Evolutionary conservation across 2,113 vertebrate genomes (phyloP).

Genomic region (Bos indicus): DNA sequence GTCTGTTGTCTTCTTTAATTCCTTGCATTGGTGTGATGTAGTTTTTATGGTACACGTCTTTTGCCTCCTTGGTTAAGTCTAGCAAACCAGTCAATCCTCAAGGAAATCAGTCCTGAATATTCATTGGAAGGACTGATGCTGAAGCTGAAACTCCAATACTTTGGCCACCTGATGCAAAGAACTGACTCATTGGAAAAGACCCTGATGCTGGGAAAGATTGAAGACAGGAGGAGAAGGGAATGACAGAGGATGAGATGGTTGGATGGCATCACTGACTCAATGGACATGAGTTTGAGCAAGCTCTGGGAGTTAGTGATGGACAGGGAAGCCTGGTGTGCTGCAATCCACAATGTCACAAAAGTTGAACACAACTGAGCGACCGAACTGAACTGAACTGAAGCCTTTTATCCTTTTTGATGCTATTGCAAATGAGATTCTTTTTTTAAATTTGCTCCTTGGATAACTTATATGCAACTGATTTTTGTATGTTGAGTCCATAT

Average conservation of each 20-base stretch:
- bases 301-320: neutral
- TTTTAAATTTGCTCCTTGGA: neutral
- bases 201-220: neutral
- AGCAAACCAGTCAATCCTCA: neutral
- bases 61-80: neutral
- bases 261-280: neutral
- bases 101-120: neutral
- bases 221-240: neutral
- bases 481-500: neutral
- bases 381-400: neutral
- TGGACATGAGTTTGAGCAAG: neutral
- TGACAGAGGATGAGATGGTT: neutral
- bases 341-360: neutral
- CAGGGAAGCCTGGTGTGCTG: neutral
- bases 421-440: neutral
- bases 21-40: neutral
- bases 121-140: neutral
- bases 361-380: neutral
- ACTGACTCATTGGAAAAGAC: neutral
- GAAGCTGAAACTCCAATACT: neutral
- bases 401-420: neutral
- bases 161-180: neutral
- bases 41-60: neutral
- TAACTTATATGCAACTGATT: neutral
- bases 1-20: neutral